phyloP scores from a whole-genome alignment of 2,797 vertebrate species.

The Acipenser ruthenus region DNA sequence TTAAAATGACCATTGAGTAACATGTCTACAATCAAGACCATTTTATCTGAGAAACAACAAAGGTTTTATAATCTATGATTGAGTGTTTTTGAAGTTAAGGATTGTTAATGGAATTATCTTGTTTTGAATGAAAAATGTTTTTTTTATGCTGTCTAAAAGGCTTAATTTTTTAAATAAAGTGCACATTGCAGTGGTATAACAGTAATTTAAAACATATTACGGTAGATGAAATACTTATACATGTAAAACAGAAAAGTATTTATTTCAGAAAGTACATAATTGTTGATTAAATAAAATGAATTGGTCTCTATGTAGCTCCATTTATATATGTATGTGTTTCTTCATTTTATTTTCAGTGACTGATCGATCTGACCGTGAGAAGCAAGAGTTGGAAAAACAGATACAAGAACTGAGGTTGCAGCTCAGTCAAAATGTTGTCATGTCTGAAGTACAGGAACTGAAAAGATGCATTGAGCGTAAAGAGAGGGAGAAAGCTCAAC shows the following conservation, averaged over 20 bases:
- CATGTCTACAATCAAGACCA: too few relatives aligned
- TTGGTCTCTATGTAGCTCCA: too few relatives aligned
- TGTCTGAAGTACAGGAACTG: conserved; percentile 70
- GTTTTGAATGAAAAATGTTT: too few relatives aligned
- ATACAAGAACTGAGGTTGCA: conserved; percentile 67
- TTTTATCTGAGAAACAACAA: too few relatives aligned
- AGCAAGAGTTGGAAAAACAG: conserved; percentile 66
- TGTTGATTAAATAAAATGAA: conserved; percentile 10
- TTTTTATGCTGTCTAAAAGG: too few relatives aligned
- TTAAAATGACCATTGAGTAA: too few relatives aligned
- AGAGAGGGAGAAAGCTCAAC: conserved; percentile 70
- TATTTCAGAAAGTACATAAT: background rate
- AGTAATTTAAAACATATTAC: too few relatives aligned
- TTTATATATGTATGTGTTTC: background rate
- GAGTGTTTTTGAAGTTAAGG: too few relatives aligned
- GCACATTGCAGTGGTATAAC: too few relatives aligned
- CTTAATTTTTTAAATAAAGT: too few relatives aligned
- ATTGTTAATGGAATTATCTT: too few relatives aligned
- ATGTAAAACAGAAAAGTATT: background rate
- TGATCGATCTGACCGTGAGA: conserved; percentile 10
- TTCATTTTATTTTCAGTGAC: background rate
- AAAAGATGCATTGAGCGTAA: conserved; percentile 66
- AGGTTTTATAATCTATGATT: too few relatives aligned
- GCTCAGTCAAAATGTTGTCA: conserved; percentile 52
- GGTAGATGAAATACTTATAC: background rate